A percentile compares a stretch with the other conserved stretches of the same genome.
Evolutionary conservation across 2,113 vertebrate genomes (phyloP).

Genomic region (Festucalex cinctus): DNA sequence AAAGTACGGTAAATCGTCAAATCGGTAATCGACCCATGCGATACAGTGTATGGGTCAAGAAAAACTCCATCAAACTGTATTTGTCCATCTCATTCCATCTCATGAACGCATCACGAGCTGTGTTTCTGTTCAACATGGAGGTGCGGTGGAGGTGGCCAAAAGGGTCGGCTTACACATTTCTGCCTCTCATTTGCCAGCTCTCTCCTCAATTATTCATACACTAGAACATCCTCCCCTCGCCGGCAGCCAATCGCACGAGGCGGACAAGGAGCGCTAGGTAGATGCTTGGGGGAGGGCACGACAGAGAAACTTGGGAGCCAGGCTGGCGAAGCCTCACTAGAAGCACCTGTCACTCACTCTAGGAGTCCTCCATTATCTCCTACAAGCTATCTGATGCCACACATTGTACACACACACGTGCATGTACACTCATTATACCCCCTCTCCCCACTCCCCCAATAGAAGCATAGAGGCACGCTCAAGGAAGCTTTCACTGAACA

Average conservation of each 20-base stretch:
- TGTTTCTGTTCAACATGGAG: slow-evolving; percentile 15
- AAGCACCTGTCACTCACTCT: slow-evolving; percentile 53
- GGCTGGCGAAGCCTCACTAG: slow-evolving; percentile 39
- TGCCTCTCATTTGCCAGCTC: slow-evolving; percentile 34
- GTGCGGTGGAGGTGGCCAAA: slow-evolving; percentile 26
- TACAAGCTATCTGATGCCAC: slow-evolving; percentile 58
- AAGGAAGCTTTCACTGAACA: slow-evolving; percentile 40
- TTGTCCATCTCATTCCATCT: too few relatives aligned
- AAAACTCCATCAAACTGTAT: too few relatives aligned
- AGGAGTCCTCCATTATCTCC: slow-evolving; percentile 53
- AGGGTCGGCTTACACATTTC: slow-evolving; percentile 66
- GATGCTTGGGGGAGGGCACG: slow-evolving; percentile 41
- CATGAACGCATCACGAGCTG: background rate
- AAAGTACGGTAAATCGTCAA: too few relatives aligned
- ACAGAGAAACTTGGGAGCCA: slow-evolving; percentile 47
- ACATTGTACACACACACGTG: slow-evolving; percentile 17
- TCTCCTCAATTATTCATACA: slow-evolving; percentile 68
- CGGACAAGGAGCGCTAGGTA: slow-evolving; percentile 16
- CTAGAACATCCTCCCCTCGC: slow-evolving; percentile 54
- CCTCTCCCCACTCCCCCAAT: slow-evolving; percentile 12
- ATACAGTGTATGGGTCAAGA: too few relatives aligned
- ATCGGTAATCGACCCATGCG: too few relatives aligned
- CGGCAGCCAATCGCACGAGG: slow-evolving; percentile 47
- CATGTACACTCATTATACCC: slow-evolving; percentile 29
- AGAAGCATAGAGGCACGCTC: slow-evolving; percentile 28